A percentile compares a stretch with the other conserved stretches of the same genome.
phyloP scores from a whole-genome alignment of 2,113 vertebrate species.

The Leptosomus discolor region DNA sequence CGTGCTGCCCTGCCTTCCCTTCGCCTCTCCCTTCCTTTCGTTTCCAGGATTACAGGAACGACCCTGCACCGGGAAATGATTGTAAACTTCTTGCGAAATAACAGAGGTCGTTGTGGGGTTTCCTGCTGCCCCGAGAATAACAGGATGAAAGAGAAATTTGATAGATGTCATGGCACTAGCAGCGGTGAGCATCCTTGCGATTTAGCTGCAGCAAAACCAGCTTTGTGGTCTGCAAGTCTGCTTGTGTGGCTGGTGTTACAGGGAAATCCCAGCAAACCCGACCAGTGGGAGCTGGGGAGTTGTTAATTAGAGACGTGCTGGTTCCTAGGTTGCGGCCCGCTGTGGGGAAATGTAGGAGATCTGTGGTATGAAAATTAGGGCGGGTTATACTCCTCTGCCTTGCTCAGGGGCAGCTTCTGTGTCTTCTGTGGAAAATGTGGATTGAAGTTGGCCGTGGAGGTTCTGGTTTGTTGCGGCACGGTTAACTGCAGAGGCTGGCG shows the following conservation, averaged over 20 bases:
- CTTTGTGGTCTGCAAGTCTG: fast-evolving
- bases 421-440: neutral
- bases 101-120: neutral
- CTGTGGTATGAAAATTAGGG: neutral
- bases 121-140: neutral
- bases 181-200: fast-evolving
- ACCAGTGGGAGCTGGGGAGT: fast-evolving
- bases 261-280: neutral
- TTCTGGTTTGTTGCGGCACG: neutral
- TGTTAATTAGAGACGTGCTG: neutral
- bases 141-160: neutral
- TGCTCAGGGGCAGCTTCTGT: neutral
- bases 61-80: neutral
- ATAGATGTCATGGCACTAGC: neutral
- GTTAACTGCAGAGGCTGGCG: neutral
- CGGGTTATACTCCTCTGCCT: neutral
- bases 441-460: neutral
- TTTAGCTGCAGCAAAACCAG: neutral
- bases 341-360: neutral
- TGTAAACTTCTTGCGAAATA: neutral
- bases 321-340: neutral
- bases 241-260: fast-evolving
- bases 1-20: neutral
- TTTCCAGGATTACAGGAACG: neutral
- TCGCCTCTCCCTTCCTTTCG: neutral